phyloP scores from a whole-genome alignment of 2,797 vertebrate genomes.

The Ctenochaetus hawaiiensis region DNA sequence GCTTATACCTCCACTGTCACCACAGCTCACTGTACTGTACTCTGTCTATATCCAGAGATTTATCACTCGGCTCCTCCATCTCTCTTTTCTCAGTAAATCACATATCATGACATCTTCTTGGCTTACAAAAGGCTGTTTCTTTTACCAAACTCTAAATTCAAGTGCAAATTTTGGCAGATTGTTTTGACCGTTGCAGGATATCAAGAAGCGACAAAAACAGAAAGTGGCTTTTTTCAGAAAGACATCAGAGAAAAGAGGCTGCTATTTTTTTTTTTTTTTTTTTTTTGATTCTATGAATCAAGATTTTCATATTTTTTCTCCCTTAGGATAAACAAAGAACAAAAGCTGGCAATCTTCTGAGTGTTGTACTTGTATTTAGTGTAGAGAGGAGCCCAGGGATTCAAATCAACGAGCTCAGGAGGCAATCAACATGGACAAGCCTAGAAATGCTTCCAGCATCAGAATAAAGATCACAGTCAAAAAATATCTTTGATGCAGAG shows the following conservation, averaged over 20 bases:
- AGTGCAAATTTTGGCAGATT: background rate
- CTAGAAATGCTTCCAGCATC: background rate
- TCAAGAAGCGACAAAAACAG: background rate
- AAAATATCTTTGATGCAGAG: background rate
- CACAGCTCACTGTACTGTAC: background rate
- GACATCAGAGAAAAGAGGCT: background rate
- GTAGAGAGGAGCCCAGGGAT: background rate
- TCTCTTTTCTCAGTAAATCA: background rate
- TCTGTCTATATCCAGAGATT: background rate
- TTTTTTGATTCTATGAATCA: background rate
- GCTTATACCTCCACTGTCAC: constrained; percentile 24
- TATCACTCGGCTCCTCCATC: background rate
- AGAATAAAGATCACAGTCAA: background rate
- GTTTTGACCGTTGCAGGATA: background rate
- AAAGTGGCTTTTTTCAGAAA: background rate
- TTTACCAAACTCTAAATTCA: background rate
- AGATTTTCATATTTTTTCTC: background rate
- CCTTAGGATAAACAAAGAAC: background rate
- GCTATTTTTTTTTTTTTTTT: background rate
- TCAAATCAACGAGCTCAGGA: constrained; percentile 1
- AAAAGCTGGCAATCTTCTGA: background rate
- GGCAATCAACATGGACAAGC: background rate
- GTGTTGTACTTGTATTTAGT: background rate
- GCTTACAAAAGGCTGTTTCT: background rate
- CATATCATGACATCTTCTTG: background rate